phyloP scores from a whole-genome alignment of 2,113 vertebrate species.

The Polypterus bichir region DNA sequence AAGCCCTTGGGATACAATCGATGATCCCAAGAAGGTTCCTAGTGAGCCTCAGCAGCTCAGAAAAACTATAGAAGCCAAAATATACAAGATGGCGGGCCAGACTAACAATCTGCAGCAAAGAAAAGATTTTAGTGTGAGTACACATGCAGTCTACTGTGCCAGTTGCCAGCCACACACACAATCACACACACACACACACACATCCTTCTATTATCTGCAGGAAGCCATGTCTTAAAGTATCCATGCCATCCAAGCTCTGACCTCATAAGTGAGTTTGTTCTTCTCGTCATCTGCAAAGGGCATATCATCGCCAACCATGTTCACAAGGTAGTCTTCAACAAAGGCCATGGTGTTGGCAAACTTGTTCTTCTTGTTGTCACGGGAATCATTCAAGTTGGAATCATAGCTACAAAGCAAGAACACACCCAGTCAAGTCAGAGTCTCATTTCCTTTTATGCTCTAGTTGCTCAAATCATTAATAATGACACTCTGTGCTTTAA shows the following conservation, averaged over 20 bases:
- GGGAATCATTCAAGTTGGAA: constrained; percentile 79
- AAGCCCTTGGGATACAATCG: constrained; percentile 67
- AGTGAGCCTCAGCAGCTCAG: constrained; percentile 82
- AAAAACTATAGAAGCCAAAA: constrained; percentile 98
- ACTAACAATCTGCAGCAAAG: constrained; percentile 70
- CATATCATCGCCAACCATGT: constrained; percentile 76
- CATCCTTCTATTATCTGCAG: no score
- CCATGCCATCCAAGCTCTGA: constrained; percentile 21
- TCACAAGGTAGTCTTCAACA: constrained; percentile 94
- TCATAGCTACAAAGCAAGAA: constrained; percentile 64
- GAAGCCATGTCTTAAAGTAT: no score
- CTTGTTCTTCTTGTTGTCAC: constrained; percentile 94
- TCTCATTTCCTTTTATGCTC: no score
- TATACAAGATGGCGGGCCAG: constrained; percentile 92
- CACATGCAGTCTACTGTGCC: neutral
- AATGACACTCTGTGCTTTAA: no score
- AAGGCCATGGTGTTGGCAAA: constrained; percentile 92
- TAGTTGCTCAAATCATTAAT: no score
- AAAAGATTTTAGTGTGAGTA: neutral
- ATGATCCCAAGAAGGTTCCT: constrained; percentile 88
- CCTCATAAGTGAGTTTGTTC: constrained; percentile 95
- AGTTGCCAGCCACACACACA: neutral
- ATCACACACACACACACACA: constrained; percentile 9
- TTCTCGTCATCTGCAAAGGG: constrained; percentile 92
- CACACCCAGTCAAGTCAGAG: neutral